phyloP scores from a whole-genome alignment of 1,140 invertebrate genomes.

The Mylabris phalerata region DNA sequence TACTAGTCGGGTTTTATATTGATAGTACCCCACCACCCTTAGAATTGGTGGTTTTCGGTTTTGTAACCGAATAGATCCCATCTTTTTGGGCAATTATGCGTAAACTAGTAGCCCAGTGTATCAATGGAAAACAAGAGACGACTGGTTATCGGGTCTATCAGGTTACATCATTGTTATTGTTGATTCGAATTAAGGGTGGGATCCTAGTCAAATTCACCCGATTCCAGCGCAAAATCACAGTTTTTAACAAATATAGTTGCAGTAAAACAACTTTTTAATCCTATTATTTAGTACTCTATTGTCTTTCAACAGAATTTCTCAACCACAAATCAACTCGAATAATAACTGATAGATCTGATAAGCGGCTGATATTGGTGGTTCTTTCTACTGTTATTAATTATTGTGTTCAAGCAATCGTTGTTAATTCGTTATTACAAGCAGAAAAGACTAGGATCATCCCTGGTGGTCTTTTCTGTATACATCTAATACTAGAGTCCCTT shows the following conservation, averaged over 20 bases:
- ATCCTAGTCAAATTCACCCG: no score
- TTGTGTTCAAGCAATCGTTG: slow-evolving; percentile 22
- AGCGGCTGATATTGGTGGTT: background rate
- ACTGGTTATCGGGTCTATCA: slow-evolving; percentile 3
- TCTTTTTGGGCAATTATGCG: slow-evolving; percentile 33
- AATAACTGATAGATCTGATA: no score
- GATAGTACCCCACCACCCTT: slow-evolving; percentile 9
- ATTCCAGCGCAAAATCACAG: no score
- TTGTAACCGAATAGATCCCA: background rate
- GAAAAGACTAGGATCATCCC: background rate
- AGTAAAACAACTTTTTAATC: no score
- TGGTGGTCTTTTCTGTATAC: slow-evolving; percentile 21
- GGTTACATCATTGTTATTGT: background rate
- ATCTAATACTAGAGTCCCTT: slow-evolving; percentile 4
- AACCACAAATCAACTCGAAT: no score
- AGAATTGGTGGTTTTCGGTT: slow-evolving; percentile 5
- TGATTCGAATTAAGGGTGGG: background rate
- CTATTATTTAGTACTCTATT: no score
- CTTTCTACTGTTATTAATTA: slow-evolving; percentile 16
- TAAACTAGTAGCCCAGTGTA: slow-evolving; percentile 28
- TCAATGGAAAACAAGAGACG: background rate
- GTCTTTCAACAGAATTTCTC: no score
- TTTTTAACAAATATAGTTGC: no score
- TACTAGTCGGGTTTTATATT: slow-evolving; percentile 18
- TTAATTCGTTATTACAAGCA: slow-evolving; percentile 20